Evolutionary conservation across 2,888 invertebrate genomes (phyloP).

Genomic region (Melanotus villosus): DNA sequence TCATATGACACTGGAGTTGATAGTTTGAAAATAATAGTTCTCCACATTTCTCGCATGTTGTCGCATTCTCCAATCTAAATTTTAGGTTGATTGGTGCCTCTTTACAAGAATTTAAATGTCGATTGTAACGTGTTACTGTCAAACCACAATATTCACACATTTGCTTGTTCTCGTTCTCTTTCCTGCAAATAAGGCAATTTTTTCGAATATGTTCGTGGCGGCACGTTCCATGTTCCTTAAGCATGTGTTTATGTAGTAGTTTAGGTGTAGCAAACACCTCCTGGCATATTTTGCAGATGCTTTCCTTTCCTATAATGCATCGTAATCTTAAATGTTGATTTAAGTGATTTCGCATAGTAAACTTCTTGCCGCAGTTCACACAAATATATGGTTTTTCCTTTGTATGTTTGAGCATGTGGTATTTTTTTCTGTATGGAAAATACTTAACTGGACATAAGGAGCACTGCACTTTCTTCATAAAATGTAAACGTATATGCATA

Average conservation of each 20-base stretch:
- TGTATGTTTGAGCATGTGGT: conserved; percentile 4
- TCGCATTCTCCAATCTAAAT: background rate
- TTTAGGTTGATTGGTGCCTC: background rate
- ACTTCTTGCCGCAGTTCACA: background rate
- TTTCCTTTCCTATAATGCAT: background rate
- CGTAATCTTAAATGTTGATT: background rate
- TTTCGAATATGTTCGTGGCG: background rate
- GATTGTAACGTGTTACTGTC: background rate
- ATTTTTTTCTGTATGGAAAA: background rate
- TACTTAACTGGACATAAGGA: conserved; percentile 4
- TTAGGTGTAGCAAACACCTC: background rate
- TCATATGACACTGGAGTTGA: background rate
- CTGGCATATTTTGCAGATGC: background rate
- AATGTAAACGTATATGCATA: background rate
- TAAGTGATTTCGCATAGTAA: conserved; percentile 6
- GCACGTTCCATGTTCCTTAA: conserved; percentile 9
- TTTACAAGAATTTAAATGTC: conserved; percentile 7
- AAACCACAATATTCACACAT: conserved; percentile 5
- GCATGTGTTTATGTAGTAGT: background rate
- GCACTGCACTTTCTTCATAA: background rate
- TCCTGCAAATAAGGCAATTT: background rate
- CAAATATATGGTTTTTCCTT: conserved; percentile 5
- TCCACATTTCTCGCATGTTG: conserved; percentile 6
- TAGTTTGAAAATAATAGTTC: conserved; percentile 8
- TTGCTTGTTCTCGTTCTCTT: background rate